Percentiles rank a stretch among this genome's conserved stretches.
These are phyloP conservation scores for Plagodis dolabraria DNA, from an alignment of 2,888 invertebrate genomes.

Conservation along the genomic window DNA sequence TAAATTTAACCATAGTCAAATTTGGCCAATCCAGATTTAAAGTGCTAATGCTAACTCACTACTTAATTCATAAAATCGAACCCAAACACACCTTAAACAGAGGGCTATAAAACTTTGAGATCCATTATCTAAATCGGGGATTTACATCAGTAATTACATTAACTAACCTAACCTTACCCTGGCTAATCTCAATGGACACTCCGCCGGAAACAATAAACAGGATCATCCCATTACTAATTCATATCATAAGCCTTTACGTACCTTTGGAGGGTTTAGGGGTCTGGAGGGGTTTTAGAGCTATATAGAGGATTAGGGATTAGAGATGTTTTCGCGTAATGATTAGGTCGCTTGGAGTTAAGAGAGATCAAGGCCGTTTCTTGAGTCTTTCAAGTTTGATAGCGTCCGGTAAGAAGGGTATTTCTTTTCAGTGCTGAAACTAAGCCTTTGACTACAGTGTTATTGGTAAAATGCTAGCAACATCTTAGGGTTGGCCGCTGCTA, in stretches of 20 bases:
- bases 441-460: too few relatives aligned
- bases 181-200: constrained; percentile 10
- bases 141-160: constrained; percentile 1
- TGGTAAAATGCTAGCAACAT: too few relatives aligned
- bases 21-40: too few relatives aligned
- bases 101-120: neutral
- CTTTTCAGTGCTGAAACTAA: too few relatives aligned
- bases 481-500: too few relatives aligned
- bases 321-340: constrained; percentile 16
- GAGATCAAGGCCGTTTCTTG: neutral
- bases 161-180: constrained; percentile 1
- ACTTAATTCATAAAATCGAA: neutral
- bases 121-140: neutral
- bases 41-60: too few relatives aligned
- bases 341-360: constrained; percentile 10
- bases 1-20: too few relatives aligned
- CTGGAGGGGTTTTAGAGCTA: neutral
- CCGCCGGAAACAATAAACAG: constrained; percentile 15
- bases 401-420: neutral
- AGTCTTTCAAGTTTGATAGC: neutral
- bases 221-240: constrained; percentile 22
- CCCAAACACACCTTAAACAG: neutral
- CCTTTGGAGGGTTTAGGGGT: constrained; percentile 8
- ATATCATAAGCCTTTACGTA: constrained; percentile 14
- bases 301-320: neutral